These are phyloP conservation scores for Chesias legatella DNA, from an alignment of 2,888 invertebrate species.

Conservation along the genomic window DNA sequence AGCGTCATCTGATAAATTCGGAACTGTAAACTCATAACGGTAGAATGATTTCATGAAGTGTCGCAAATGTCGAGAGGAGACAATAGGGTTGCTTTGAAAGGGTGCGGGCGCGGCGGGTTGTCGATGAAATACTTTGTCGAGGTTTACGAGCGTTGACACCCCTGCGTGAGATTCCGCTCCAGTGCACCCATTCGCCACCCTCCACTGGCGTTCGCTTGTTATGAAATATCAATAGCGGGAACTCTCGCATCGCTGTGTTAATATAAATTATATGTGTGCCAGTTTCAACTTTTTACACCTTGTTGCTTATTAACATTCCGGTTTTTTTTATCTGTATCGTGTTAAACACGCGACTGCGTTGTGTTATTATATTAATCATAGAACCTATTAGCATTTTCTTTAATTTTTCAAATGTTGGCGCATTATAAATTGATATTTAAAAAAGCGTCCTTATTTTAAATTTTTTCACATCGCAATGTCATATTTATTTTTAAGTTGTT, in stretches of 20 bases:
- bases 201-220: constrained; percentile 55
- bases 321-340: constrained; percentile 18
- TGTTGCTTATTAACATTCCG: constrained; percentile 15
- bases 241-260: constrained; percentile 34
- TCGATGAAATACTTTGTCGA: constrained; percentile 73
- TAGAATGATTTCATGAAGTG: constrained; percentile 69
- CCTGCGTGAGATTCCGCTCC: constrained; percentile 42
- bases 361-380: constrained; percentile 13
- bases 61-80: constrained; percentile 61
- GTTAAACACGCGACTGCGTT: constrained; percentile 14
- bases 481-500: too few species aligned
- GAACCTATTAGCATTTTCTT: constrained; percentile 13
- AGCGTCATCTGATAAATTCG: constrained; percentile 37
- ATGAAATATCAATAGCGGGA: constrained; percentile 60
- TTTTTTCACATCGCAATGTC: too few species aligned
- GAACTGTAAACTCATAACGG: constrained; percentile 57
- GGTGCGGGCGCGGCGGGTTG: constrained; percentile 48
- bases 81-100: constrained; percentile 61
- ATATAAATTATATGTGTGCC: constrained; percentile 19
- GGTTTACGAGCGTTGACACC: constrained; percentile 66
- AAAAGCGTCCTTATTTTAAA: too few species aligned
- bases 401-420: too few species aligned
- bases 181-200: constrained; percentile 47
- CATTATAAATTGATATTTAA: too few species aligned
- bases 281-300: constrained; percentile 20